A percentile compares a stretch with the other conserved stretches of the same genome.
These are phyloP conservation scores for Paratrypauchen microcephalus DNA, from an alignment of 2,797 vertebrate species.

Conservation along the genomic window DNA sequence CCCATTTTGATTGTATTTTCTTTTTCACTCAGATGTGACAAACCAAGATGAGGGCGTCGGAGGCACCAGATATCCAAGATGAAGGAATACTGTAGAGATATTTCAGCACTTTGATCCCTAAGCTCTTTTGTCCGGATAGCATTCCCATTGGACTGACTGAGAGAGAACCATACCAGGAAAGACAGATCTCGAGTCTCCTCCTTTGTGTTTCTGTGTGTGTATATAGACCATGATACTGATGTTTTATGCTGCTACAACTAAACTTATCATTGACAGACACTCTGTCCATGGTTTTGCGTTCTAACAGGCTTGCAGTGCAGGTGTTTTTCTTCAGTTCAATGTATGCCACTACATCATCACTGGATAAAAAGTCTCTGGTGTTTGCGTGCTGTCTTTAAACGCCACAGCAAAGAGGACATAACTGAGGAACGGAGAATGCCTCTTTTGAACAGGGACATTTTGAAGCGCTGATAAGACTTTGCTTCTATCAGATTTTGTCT, in stretches of 20 bases:
- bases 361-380: conserved; percentile 77
- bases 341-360: conserved; percentile 79
- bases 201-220: conserved; percentile 69
- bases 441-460: conserved; percentile 41
- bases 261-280: conserved; percentile 61
- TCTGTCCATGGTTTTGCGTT: conserved; percentile 64
- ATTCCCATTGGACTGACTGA: conserved; percentile 85
- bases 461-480: conserved; percentile 36
- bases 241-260: conserved; percentile 82
- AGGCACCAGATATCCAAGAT: conserved; percentile 77
- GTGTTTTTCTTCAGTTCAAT: conserved; percentile 66
- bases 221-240: conserved; percentile 69
- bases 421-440: conserved; percentile 44
- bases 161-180: conserved; percentile 56
- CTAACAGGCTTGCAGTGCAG: conserved; percentile 67
- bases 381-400: conserved; percentile 59
- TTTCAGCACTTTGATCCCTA: conserved; percentile 92
- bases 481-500: conserved; percentile 37
- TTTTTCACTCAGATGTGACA: conserved; percentile 87
- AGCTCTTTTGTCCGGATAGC: conserved; percentile 82
- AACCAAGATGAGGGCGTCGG: conserved; percentile 89
- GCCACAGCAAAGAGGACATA: conserved; percentile 55
- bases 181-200: conserved; percentile 54
- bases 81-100: conserved; percentile 87
- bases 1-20: conserved; percentile 11